phyloP scores from a whole-genome alignment of 2,113 vertebrate genomes.

The Lampris megalopsis region DNA sequence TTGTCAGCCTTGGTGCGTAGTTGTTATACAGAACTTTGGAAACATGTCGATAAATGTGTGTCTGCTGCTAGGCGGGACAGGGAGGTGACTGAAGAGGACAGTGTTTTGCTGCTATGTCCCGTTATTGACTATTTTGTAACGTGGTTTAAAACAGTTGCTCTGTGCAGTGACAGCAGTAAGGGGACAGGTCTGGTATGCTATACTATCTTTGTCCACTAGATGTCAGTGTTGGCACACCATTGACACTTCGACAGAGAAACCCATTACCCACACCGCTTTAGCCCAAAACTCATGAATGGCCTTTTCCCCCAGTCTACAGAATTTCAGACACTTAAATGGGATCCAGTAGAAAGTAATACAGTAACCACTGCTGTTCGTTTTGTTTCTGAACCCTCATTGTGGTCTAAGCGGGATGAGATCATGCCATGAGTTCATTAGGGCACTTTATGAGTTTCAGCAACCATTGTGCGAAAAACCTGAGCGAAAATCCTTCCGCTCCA shows the following conservation, averaged over 20 bases:
- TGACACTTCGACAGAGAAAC: conserved; percentile 28
- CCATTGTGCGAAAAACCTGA: conserved; percentile 28
- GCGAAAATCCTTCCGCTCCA: conserved; percentile 51
- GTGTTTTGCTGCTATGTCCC: not conserved
- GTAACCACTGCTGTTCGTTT: not conserved
- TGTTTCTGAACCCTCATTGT: not conserved
- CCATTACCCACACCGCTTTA: not conserved
- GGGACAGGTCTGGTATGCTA: conserved; percentile 24
- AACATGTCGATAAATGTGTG: not conserved
- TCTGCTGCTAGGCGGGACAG: conserved; percentile 17
- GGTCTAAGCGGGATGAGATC: conserved; percentile 15
- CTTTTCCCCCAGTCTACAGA: conserved; percentile 6
- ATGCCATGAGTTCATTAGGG: conserved; percentile 15
- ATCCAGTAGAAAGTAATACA: not conserved
- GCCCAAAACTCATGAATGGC: conserved; percentile 31
- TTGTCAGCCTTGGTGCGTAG: not conserved
- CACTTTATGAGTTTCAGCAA: conserved; percentile 31
- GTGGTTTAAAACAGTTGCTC: not conserved
- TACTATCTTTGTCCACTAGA: conserved; percentile 57
- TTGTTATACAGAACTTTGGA: conserved; percentile 20
- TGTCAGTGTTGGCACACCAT: conserved; percentile 56
- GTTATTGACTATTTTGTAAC: not conserved
- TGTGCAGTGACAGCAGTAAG: conserved; percentile 36
- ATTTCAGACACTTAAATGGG: not conserved
- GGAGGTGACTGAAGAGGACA: conserved; percentile 1